A percentile compares a stretch with the other conserved stretches of the same genome.
Conservation (phyloP, 2,888 invertebrate genomes). For the Aproaerema taeniolella region DNA sequence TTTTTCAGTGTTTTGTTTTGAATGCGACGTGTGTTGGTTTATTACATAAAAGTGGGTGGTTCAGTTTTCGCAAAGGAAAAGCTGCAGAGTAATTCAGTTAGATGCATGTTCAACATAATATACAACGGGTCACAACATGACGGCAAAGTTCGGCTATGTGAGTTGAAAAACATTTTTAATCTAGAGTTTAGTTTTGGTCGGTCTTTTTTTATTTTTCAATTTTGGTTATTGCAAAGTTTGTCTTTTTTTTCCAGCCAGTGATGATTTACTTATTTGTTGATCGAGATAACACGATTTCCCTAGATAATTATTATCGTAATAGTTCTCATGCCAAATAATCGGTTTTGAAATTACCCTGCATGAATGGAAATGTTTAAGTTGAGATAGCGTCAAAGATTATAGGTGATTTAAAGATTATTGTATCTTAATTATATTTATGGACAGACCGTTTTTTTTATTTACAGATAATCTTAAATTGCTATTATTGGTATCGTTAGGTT, state of each 20-base stretch:
- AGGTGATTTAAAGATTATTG: constrained; percentile 20
- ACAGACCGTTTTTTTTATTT: no score
- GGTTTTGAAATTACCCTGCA: constrained; percentile 18
- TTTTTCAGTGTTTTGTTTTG: constrained; percentile 65
- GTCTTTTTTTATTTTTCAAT: constrained; percentile 13
- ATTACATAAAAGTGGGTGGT: constrained; percentile 72
- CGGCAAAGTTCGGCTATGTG: constrained; percentile 79
- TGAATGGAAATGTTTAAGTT: constrained; percentile 28
- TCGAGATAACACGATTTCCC: no score
- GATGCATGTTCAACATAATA: constrained; percentile 75
- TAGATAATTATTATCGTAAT: no score
- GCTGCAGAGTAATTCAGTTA: constrained; percentile 70
- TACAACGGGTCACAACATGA: constrained; percentile 78
- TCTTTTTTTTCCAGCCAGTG: no score
- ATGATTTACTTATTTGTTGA: no score
- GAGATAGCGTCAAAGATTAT: constrained; percentile 15
- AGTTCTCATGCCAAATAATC: no score
- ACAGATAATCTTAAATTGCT: no score
- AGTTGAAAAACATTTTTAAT: constrained; percentile 30
- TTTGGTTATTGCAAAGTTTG: constrained; percentile 15
- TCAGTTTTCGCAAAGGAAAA: constrained; percentile 66
- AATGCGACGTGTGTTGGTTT: constrained; percentile 64
- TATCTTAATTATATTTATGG: constrained; percentile 24
- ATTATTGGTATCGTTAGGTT: no score
- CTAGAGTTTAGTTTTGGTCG: constrained; percentile 8